phyloP scores from a whole-genome alignment of 2,113 vertebrate species.

The Daboia siamensis region DNA sequence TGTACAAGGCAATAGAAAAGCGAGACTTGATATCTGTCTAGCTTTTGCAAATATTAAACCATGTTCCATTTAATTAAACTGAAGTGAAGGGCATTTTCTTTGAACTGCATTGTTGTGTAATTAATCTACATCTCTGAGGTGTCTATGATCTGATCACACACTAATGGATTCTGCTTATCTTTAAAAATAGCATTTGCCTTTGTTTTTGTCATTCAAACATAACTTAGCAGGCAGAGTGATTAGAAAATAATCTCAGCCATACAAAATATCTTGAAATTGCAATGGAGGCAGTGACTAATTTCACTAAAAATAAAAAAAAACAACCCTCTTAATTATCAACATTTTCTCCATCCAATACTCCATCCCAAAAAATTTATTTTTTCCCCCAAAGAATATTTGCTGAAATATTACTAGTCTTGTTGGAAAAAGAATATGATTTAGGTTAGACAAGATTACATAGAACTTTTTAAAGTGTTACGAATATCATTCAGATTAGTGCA shows the following conservation, averaged over 20 bases:
- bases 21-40: not conserved
- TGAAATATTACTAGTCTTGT: constrained; percentile 36
- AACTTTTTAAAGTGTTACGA: not conserved
- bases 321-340: constrained; percentile 43
- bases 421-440: constrained; percentile 13
- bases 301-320: constrained; percentile 51
- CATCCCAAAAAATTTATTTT: not conserved
- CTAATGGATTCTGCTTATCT: constrained; percentile 54
- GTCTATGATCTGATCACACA: constrained; percentile 42
- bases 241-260: constrained; percentile 54
- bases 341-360: constrained; percentile 35
- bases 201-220: constrained; percentile 58
- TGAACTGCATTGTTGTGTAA: constrained; percentile 41
- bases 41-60: not conserved
- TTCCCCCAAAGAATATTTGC: constrained; percentile 29
- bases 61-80: constrained; percentile 21
- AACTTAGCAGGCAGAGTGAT: constrained; percentile 53
- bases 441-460: constrained; percentile 7
- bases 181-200: constrained; percentile 61
- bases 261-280: constrained; percentile 46
- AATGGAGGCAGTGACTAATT: constrained; percentile 53
- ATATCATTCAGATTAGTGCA: not conserved
- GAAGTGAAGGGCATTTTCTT: constrained; percentile 39
- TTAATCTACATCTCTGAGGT: constrained; percentile 39
- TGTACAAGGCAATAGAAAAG: constrained; percentile 9